phyloP scores from a whole-genome alignment of 1,140 invertebrate genomes.

The Pogonomyrmex barbatus region DNA sequence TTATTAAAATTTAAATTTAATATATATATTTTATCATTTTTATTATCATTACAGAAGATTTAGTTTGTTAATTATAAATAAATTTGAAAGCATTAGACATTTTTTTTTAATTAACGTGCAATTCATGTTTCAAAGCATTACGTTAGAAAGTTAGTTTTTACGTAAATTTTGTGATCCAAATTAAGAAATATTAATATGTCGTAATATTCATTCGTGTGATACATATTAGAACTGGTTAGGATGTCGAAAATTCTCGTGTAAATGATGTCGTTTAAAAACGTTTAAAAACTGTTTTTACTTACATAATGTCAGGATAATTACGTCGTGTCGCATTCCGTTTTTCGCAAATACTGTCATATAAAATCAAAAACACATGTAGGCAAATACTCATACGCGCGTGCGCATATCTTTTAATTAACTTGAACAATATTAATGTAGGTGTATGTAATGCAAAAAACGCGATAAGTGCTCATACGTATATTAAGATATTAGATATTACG shows the following conservation, averaged over 20 bases:
- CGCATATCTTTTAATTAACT: neutral
- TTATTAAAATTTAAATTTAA: constrained; percentile 9
- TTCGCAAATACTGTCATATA: neutral
- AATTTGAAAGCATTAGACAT: neutral
- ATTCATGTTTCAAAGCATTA: neutral
- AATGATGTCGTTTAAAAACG: neutral
- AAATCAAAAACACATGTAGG: neutral
- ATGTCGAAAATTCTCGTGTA: neutral
- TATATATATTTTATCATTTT: neutral
- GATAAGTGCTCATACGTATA: neutral
- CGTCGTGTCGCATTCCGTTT: neutral
- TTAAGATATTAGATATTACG: neutral
- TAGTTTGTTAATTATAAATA: neutral
- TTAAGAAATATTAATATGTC: neutral
- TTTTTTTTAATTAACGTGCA: neutral
- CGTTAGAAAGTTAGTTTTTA: neutral
- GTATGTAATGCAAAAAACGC: neutral
- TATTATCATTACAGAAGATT: neutral
- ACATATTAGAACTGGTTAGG: neutral
- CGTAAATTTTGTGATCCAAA: neutral
- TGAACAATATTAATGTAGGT: neutral
- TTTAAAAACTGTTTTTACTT: neutral
- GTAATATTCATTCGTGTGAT: neutral
- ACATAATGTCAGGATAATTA: neutral
- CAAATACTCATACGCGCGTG: neutral